These are phyloP conservation scores for Brachionus asplanchnoidis DNA, from an alignment of 1,140 invertebrate species.

Conservation along the genomic window DNA sequence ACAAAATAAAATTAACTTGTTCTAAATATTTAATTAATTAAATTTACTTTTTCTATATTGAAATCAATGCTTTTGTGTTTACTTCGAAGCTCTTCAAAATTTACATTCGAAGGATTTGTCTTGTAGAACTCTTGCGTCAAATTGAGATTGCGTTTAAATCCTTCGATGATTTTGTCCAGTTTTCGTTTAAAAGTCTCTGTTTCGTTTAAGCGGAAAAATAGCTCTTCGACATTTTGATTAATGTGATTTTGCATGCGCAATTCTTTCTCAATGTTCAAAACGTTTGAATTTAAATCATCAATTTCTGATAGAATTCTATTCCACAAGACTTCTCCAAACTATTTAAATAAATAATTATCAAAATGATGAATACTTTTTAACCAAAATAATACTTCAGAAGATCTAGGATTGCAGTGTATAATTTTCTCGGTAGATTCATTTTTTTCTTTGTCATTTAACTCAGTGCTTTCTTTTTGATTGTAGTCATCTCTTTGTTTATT, in stretches of 20 bases:
- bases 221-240: not conserved
- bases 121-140: not conserved
- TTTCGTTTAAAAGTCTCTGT: not conserved
- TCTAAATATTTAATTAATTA: not conserved
- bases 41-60: not conserved
- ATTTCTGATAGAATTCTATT: not conserved
- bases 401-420: not conserved
- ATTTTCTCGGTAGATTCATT: not conserved
- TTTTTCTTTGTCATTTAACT: not conserved
- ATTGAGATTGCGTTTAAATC: not conserved
- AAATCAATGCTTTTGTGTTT: slow-evolving; percentile 10
- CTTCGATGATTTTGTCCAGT: not conserved
- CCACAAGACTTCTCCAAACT: not conserved
- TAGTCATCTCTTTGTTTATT: not conserved
- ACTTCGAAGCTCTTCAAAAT: not conserved
- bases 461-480: not conserved
- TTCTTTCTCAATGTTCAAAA: not conserved
- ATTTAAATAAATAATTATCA: not conserved
- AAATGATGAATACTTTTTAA: not conserved
- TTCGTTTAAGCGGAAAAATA: not conserved
- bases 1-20: not conserved
- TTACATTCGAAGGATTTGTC: not conserved
- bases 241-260: not conserved
- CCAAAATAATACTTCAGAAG: not conserved
- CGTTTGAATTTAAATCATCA: not conserved